These are phyloP conservation scores for Halichoeres trimaculatus DNA, from an alignment of 2,113 vertebrate genomes.

Conservation along the genomic window DNA sequence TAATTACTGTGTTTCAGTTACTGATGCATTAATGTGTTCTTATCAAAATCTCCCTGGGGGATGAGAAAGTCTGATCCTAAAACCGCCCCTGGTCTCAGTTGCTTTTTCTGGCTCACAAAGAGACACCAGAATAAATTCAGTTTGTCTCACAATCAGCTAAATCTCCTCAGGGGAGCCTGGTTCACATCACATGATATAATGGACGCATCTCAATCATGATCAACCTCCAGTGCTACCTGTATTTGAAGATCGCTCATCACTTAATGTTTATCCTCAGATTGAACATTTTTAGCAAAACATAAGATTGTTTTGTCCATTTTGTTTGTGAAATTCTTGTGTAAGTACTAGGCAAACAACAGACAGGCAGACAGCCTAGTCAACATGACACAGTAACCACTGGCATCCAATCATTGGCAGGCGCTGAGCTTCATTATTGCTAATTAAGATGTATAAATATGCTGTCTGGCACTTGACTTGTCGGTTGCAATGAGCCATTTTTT, in stretches of 20 bases:
- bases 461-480: conserved; percentile 72
- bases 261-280: conserved; percentile 51
- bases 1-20: too few relatives aligned
- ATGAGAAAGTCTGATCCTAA: too few relatives aligned
- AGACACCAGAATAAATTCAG: too few relatives aligned
- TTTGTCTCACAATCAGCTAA: too few relatives aligned
- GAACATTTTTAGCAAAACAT: conserved; percentile 33
- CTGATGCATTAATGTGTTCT: too few relatives aligned
- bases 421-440: conserved; percentile 73
- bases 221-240: conserved; percentile 9
- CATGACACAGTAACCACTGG: conserved; percentile 63
- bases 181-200: conserved; percentile 10
- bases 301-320: conserved; percentile 42
- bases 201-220: neutral
- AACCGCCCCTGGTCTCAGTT: too few relatives aligned
- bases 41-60: too few relatives aligned
- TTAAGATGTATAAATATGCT: conserved; percentile 82
- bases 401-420: conserved; percentile 67
- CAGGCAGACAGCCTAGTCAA: conserved; percentile 59
- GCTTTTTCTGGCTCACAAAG: too few relatives aligned
- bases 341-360: conserved; percentile 67
- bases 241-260: conserved; percentile 41
- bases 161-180: conserved; percentile 5
- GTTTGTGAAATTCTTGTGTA: conserved; percentile 47
- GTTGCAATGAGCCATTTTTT: conserved; percentile 63